phyloP scores from a whole-genome alignment of 1,140 invertebrate genomes.

The Melitaea cinxia region DNA sequence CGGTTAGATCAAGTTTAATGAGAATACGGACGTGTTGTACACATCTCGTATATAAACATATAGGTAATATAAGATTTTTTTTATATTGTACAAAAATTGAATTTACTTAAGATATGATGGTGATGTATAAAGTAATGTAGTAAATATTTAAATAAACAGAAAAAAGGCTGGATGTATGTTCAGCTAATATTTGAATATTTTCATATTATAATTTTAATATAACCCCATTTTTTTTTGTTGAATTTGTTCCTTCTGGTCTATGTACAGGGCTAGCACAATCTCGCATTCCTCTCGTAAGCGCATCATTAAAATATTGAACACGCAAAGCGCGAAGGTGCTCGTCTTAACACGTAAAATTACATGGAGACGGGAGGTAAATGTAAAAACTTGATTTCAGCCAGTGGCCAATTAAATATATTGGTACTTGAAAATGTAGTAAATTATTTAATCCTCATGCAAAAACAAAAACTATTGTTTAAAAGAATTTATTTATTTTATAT shows the following conservation, averaged over 20 bases:
- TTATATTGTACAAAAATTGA: conserved; percentile 82
- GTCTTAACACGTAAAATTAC: conserved; percentile 57
- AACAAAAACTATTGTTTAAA: conserved; percentile 37
- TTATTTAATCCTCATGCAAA: conserved; percentile 60
- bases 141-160: conserved; percentile 81
- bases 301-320: conserved; percentile 9
- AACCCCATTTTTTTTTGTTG: conserved; percentile 81
- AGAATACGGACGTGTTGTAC: conserved; percentile 68
- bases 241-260: conserved; percentile 73
- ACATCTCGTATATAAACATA: conserved; percentile 71
- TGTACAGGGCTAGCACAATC: conserved; percentile 68
- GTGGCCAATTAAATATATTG: conserved; percentile 81
- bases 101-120: conserved; percentile 81
- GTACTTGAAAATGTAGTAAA: conserved; percentile 71
- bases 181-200: conserved; percentile 81
- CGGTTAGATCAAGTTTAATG: conserved; percentile 71
- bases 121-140: conserved; percentile 81
- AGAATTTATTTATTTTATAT: conserved; percentile 59
- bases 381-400: conserved; percentile 77
- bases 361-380: conserved; percentile 67
- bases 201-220: conserved; percentile 82
- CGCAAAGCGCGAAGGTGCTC: conserved; percentile 47
- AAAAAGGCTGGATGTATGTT: conserved; percentile 74
- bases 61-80: conserved; percentile 80
- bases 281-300: conserved; percentile 40